phyloP scores from a whole-genome alignment of 2,888 invertebrate genomes.

The Trissolcus brochymenae region DNA sequence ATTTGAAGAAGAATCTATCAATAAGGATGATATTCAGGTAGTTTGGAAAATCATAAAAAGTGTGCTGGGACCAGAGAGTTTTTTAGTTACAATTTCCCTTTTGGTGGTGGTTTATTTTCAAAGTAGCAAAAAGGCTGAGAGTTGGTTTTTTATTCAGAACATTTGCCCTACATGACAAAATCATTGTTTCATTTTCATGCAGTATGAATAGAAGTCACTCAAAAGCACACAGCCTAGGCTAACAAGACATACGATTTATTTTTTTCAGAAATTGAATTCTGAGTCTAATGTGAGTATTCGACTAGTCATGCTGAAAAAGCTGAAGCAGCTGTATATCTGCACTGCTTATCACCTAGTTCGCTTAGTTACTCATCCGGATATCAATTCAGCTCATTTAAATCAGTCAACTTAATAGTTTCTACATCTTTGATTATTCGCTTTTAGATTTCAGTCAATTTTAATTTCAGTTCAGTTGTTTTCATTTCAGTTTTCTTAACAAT shows the following conservation, averaged over 20 bases:
- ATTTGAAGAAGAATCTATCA: constrained; percentile 93
- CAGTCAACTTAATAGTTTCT: too few species aligned
- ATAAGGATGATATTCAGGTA: constrained; percentile 93
- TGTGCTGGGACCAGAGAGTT: too few species aligned
- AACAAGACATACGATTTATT: constrained; percentile 67
- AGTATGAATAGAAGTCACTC: background rate
- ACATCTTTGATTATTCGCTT: too few species aligned
- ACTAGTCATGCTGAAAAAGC: constrained; percentile 65
- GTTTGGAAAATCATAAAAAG: background rate
- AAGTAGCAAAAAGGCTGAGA: too few species aligned
- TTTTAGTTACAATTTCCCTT: background rate
- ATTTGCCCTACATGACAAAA: too few species aligned
- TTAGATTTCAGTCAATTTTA: too few species aligned
- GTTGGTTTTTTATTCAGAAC: too few species aligned
- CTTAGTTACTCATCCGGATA: constrained; percentile 58
- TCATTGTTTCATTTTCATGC: too few species aligned
- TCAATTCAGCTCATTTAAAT: constrained; percentile 23
- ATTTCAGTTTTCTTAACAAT: constrained; percentile 25
- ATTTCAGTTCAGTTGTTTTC: constrained; percentile 2
- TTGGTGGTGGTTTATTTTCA: constrained; percentile 6
- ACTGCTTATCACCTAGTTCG: constrained; percentile 67
- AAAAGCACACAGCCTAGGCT: constrained; percentile 54
- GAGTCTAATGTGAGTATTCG: constrained; percentile 78
- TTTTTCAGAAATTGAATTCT: constrained; percentile 77
- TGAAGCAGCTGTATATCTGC: constrained; percentile 67